These are phyloP conservation scores for Lamprologus tigripictilis DNA, from an alignment of 2,113 vertebrate species.

Conservation along the genomic window DNA sequence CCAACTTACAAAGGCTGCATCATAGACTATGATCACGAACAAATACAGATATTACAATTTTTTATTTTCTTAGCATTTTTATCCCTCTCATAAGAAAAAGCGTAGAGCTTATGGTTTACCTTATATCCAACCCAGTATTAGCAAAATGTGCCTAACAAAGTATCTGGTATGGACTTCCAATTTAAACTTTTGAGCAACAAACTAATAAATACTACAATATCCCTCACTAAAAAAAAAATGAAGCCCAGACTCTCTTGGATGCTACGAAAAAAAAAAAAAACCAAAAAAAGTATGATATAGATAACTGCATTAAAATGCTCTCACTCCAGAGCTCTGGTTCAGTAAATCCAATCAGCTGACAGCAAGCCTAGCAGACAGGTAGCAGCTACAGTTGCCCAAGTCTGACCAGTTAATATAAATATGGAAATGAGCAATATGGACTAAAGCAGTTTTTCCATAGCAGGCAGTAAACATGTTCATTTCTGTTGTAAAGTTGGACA, in stretches of 20 bases:
- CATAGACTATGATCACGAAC: background rate
- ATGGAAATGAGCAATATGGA: background rate
- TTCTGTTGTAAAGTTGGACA: background rate
- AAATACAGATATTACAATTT: background rate
- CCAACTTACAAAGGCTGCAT: background rate
- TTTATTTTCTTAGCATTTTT: background rate
- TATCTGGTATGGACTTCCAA: background rate
- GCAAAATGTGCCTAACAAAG: background rate
- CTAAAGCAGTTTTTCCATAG: background rate
- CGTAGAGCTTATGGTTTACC: accelerated
- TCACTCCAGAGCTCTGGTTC: background rate
- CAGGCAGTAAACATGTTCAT: background rate
- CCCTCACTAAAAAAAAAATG: background rate
- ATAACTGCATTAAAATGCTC: background rate
- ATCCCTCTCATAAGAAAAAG: background rate
- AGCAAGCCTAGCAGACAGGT: background rate
- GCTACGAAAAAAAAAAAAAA: accelerated
- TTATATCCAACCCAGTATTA: background rate
- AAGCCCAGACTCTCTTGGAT: background rate
- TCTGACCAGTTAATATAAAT: background rate
- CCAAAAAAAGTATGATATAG: background rate
- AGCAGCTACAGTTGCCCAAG: background rate
- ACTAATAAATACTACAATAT: background rate
- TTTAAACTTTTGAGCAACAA: background rate
- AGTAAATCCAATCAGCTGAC: background rate